Percentiles rank a stretch among this genome's conserved stretches.
phyloP scores from a whole-genome alignment of 2,888 invertebrate genomes.

The Clostera curtula region DNA sequence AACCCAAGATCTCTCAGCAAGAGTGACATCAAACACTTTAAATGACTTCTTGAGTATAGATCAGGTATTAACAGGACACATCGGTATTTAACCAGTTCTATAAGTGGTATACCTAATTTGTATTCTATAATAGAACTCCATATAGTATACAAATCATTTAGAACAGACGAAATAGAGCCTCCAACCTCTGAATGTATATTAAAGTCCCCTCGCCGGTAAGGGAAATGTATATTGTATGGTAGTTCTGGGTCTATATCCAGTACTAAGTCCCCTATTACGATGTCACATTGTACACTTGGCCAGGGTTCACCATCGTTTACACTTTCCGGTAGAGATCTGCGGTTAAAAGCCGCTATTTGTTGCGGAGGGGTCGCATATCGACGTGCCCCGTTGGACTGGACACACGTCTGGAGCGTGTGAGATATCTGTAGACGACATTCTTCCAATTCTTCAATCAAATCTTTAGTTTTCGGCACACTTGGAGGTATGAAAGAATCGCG shows the following conservation, averaged over 20 bases:
- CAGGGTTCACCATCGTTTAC: constrained; percentile 75
- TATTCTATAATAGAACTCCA: constrained; percentile 88
- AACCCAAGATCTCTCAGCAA: constrained; percentile 89
- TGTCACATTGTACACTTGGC: constrained; percentile 77
- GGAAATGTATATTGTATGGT: constrained; percentile 92
- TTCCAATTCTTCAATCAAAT: constrained; percentile 85
- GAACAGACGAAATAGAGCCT: constrained; percentile 88
- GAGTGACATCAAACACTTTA: constrained; percentile 88
- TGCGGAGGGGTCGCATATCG: constrained; percentile 91
- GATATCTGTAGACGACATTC: constrained; percentile 89
- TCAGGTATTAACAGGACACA: constrained; percentile 93
- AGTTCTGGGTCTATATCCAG: constrained; percentile 79
- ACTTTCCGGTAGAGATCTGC: constrained; percentile 82
- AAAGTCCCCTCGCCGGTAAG: constrained; percentile 89
- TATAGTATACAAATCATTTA: constrained; percentile 90
- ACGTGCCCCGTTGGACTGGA: constrained; percentile 87
- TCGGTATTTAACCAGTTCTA: constrained; percentile 84
- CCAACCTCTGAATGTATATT: constrained; percentile 89
- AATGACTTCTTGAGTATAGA: constrained; percentile 88
- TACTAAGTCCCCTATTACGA: constrained; percentile 86
- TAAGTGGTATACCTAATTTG: constrained; percentile 83
- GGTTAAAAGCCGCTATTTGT: constrained; percentile 91
- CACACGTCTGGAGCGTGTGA: constrained; percentile 88
- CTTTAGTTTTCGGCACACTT: constrained; percentile 78
- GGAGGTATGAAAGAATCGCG: constrained; percentile 80